Conservation (phyloP, 2,888 invertebrate genomes). For the Melanotus villosus region DNA sequence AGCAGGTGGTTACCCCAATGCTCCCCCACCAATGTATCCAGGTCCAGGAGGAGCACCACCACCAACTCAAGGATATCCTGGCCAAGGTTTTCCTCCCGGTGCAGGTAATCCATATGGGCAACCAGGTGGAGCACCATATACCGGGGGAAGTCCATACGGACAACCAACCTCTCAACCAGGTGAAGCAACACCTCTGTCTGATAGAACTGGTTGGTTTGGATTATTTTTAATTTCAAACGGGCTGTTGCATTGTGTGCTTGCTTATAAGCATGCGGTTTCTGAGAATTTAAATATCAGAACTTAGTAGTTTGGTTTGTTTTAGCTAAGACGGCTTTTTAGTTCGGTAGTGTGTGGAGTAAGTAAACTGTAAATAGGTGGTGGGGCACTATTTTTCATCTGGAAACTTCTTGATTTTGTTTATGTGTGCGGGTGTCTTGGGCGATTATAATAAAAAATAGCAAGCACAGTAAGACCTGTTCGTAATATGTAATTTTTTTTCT, state of each 20-base stretch:
- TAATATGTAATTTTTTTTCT: too few relatives aligned
- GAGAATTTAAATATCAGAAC: background rate
- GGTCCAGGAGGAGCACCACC: conserved; percentile 57
- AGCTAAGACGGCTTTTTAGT: too few relatives aligned
- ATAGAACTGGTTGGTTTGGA: conserved; percentile 60
- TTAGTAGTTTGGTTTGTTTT: background rate
- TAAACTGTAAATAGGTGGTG: too few relatives aligned
- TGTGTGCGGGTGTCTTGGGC: too few relatives aligned
- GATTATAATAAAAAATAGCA: too few relatives aligned
- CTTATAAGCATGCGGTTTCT: conserved; percentile 6
- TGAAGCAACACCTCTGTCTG: conserved; percentile 64
- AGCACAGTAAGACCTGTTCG: too few relatives aligned
- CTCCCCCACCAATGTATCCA: conserved; percentile 64
- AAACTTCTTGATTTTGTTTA: too few relatives aligned
- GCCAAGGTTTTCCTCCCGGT: conserved; percentile 37
- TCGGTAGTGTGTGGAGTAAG: too few relatives aligned
- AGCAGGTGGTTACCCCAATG: conserved; percentile 65
- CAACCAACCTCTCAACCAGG: conserved; percentile 57
- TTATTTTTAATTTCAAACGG: conserved; percentile 39
- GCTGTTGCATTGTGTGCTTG: conserved; percentile 11
- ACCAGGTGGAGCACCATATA: conserved; percentile 47
- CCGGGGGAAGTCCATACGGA: conserved; percentile 43
- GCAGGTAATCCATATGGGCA: conserved; percentile 58
- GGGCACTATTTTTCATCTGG: too few relatives aligned
- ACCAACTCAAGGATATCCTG: too few relatives aligned